phyloP scores from a whole-genome alignment of 2,888 invertebrate genomes.

The Nowickia ferox region DNA sequence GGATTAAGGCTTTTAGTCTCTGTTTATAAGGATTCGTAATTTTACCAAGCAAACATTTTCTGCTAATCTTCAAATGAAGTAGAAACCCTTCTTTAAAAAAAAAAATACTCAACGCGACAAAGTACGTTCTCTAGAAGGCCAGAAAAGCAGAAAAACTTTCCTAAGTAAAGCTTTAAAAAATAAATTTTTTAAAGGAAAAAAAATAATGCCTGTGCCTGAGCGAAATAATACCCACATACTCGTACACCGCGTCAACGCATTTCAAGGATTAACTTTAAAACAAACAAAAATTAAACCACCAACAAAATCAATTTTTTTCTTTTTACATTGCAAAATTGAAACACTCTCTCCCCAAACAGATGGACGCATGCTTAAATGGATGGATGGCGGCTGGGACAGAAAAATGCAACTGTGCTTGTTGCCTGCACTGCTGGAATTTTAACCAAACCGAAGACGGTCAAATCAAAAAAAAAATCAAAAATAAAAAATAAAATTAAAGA shows the following conservation, averaged over 20 bases:
- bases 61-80: too few relatives aligned
- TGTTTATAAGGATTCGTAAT: too few relatives aligned
- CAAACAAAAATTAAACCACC: slow-evolving; percentile 13
- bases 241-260: not conserved
- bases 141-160: too few relatives aligned
- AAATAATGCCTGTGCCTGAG: too few relatives aligned
- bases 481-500: slow-evolving; percentile 29
- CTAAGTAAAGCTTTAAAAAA: too few relatives aligned
- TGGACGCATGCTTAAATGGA: slow-evolving; percentile 74
- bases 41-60: too few relatives aligned
- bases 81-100: too few relatives aligned
- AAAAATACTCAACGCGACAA: too few relatives aligned
- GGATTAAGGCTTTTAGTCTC: too few relatives aligned
- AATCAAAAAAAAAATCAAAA: slow-evolving; percentile 57
- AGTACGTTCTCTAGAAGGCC: too few relatives aligned
- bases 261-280: slow-evolving; percentile 53
- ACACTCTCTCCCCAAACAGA: slow-evolving; percentile 72
- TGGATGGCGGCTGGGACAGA: slow-evolving; percentile 75
- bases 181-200: too few relatives aligned
- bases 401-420: slow-evolving; percentile 66
- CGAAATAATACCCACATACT: too few relatives aligned
- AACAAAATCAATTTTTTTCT: slow-evolving; percentile 1
- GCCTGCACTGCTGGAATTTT: slow-evolving; percentile 70
- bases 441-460: slow-evolving; percentile 67
- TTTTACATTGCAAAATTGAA: slow-evolving; percentile 31